Conservation (phyloP, 2,888 invertebrate species). For the Rhagonycha fulva region DNA sequence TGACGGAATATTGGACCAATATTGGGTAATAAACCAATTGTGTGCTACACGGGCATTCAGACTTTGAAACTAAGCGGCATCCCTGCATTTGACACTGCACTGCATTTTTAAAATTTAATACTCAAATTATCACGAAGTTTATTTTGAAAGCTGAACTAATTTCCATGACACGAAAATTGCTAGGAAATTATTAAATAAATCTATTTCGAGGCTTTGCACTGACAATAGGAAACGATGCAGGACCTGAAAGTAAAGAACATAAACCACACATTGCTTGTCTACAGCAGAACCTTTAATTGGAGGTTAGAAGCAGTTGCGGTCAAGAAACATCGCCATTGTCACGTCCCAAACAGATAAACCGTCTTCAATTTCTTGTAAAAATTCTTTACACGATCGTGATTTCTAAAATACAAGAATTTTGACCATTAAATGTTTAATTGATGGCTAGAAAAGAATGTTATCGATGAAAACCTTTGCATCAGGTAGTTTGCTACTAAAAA, state of each 20-base stretch:
- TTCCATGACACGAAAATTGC: not conserved
- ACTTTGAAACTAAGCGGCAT: too few species aligned
- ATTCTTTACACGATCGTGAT: not conserved
- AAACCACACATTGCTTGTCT: slow-evolving; percentile 37
- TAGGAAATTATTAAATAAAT: slow-evolving; percentile 18
- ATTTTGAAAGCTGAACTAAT: not conserved
- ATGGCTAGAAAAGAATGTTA: not conserved
- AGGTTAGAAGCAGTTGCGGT: slow-evolving; percentile 39
- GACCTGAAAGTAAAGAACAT: slow-evolving; percentile 35
- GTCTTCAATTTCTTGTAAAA: slow-evolving; percentile 6
- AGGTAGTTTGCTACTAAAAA: not conserved
- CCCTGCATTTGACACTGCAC: not conserved
- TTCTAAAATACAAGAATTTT: not conserved
- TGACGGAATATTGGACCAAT: too few species aligned
- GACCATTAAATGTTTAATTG: not conserved
- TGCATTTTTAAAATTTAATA: not conserved
- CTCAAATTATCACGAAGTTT: not conserved
- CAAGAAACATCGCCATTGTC: slow-evolving; percentile 43
- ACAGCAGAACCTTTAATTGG: slow-evolving; percentile 41
- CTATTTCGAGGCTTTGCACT: slow-evolving; percentile 24
- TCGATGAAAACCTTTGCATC: not conserved
- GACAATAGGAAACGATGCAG: slow-evolving; percentile 35
- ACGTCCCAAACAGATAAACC: slow-evolving; percentile 42
- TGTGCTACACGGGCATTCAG: too few species aligned
- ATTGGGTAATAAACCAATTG: too few species aligned